Evolutionary conservation across 1,140 invertebrate genomes (phyloP).

Genomic region (Akabosia matsudoensis): DNA sequence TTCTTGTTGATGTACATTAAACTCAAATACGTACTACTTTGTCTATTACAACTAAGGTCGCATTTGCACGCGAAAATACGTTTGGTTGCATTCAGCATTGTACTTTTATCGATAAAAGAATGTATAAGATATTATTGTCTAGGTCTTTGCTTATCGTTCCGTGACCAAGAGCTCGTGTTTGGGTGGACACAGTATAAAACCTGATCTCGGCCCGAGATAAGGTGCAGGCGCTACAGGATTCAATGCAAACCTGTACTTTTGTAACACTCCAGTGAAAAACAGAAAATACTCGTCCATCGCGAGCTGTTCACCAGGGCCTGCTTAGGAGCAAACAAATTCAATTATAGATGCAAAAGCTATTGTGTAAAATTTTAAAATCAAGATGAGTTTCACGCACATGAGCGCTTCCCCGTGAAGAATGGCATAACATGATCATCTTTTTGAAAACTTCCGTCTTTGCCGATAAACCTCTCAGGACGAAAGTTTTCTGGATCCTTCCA

Average conservation of each 20-base stretch:
- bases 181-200: constrained; percentile 38
- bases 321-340: constrained; percentile 56
- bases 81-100: no score
- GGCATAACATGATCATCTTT: constrained; percentile 68
- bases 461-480: constrained; percentile 53
- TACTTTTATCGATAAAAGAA: no score
- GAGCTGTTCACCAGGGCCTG: constrained; percentile 72
- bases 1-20: no score
- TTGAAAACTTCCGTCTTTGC: constrained; percentile 51
- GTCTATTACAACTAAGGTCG: no score
- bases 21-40: no score
- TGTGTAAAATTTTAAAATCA: neutral
- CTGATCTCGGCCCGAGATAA: constrained; percentile 36
- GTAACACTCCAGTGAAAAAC: constrained; percentile 67
- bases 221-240: constrained; percentile 50
- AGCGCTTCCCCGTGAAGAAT: constrained; percentile 54
- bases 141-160: constrained; percentile 5
- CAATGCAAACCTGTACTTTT: constrained; percentile 54
- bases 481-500: constrained; percentile 54
- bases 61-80: no score
- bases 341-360: no score
- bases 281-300: constrained; percentile 70
- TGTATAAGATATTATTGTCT: neutral
- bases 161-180: constrained; percentile 34
- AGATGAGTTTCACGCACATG: constrained; percentile 14